Percentiles rank a stretch among this genome's conserved stretches.
Conservation (phyloP, 2,888 invertebrate species). For the Merodon equestris region DNA sequence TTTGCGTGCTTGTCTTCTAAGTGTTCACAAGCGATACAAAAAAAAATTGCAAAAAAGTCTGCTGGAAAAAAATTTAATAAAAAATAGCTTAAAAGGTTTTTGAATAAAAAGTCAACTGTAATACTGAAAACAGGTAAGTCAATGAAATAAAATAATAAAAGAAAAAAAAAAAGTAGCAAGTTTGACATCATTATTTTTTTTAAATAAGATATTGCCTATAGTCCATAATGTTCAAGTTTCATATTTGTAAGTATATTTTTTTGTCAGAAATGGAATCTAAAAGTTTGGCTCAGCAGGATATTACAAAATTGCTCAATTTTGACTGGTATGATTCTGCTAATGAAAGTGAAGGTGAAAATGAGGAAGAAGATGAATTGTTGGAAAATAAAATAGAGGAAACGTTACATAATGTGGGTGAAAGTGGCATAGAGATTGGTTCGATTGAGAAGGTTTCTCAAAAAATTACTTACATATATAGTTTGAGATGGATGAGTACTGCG, state of each 20-base stretch:
- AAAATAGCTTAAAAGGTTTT: too few species aligned
- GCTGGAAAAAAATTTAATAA: too few species aligned
- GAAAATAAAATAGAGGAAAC: slow-evolving; percentile 30
- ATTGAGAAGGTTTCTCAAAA: neutral
- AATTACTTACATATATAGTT: slow-evolving; percentile 16
- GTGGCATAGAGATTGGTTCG: neutral
- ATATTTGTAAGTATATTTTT: neutral
- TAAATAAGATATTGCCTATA: slow-evolving; percentile 5
- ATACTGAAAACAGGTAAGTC: neutral
- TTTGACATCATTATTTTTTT: neutral
- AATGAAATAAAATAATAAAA: neutral
- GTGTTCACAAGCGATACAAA: too few species aligned
- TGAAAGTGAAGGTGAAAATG: slow-evolving; percentile 8
- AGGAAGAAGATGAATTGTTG: slow-evolving; percentile 9
- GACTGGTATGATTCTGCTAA: slow-evolving; percentile 14
- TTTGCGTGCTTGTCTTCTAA: too few species aligned
- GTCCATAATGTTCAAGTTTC: slow-evolving; percentile 1
- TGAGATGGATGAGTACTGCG: slow-evolving; percentile 16
- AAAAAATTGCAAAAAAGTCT: too few species aligned
- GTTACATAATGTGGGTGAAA: neutral
- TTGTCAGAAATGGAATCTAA: neutral
- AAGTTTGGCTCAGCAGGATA: slow-evolving; percentile 3
- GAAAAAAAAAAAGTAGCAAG: slow-evolving; percentile 1
- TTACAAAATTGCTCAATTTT: slow-evolving; percentile 12
- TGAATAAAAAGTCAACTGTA: neutral